Base-by-base conservation (phyloP, 2,797 vertebrate genomes). In the Coregonus ussuriensis region DNA sequence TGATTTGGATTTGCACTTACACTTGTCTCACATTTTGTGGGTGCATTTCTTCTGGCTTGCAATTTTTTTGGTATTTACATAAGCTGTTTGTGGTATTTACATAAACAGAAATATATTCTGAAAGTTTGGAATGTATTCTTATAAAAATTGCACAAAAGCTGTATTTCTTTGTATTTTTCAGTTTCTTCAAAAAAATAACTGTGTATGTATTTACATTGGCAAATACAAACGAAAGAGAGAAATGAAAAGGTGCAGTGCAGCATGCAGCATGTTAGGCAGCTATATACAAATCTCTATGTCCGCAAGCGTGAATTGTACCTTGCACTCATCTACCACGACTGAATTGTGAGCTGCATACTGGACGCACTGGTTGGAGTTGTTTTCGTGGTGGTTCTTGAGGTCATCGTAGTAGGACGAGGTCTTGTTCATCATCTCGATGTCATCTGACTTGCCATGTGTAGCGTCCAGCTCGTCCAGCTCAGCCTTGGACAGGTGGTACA, bases 331-430 rank as follows among this genome's bases (percentile, higher is more conserved):
- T 96, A 97, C 95, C 94, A 97, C 92, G 90, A 97, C 95, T 89
- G 98, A 96, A 96, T 96, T 98, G 95, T 98, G 97, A 95, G 96
- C 96, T 72, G 95, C 94, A 95, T 94, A 95, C 21, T 63, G 59
- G 93, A 98, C 97, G 93, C 97, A 97, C 91, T 98, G 97, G 93
- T 97, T 98, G 91, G 98, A 97, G 96, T 97, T 99, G 95, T 97
- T 99, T 94, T 99, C 98, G 82, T 97, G 96, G 82, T 99, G 97
- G 92, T 97, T 98, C 95, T 99, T 99, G 94, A 97, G 95, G 89
- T 98, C 98, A 0, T 98, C 98, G 65, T 97, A 98, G 86, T 97
- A 95, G 80, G 97, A 97, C 74, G 92, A 96, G 88, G 96, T 98
- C 95, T 99, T 99, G 86, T 95, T 96, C 94, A 93, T 92, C 96